Base-by-base conservation (phyloP, 23 tunicate species). In the Trididemnum miniatum region DNA sequence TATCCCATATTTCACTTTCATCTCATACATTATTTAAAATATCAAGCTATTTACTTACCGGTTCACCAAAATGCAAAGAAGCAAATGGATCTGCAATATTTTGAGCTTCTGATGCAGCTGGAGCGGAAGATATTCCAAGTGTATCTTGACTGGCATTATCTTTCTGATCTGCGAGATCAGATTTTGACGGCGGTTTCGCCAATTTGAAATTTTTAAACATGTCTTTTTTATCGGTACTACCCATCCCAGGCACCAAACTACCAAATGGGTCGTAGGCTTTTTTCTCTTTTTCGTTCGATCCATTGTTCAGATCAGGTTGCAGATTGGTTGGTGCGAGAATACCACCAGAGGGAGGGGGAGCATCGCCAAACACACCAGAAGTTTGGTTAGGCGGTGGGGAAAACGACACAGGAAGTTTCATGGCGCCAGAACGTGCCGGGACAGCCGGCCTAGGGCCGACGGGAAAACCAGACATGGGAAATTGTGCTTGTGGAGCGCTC, bases 171-270 rank as follows among this genome's bases (percentile, higher is more conserved):
- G n/a, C n/a, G 12, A 44, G 15, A 44, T 44, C 54, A 15, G 67
- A 12, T 62, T 62, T 62, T 5, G 67, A 62, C 39, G 71, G 76
- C 24, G 97, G 90, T 65, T 86, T 91, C 22, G 90, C 83, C 91
- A 91, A 86, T 91, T 91, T 82, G 65, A 80, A 91, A 82, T 86
- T 76, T 59, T 91, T 91, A 64, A 91, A 91, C 97, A 91, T 91
- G 81, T 91, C 88, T 71, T 91, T 82, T 37, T 82, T 91, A 31
- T 82, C 88, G 0, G 87, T 20, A 2, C 54, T 23, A 1, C 96
- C 89, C 44, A 90, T 80, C 40, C 89, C 96, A 30, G 96, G 85
- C 9, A 90, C 59, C 0, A 90, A 73, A 80, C 96, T 80, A 32
- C 88, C 96, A 80, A 90, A 90, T 31, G 96, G 96, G 65, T 90